Base-by-base conservation (phyloP, 2,797 vertebrate genomes). In the Odontamblyopus rebecca region DNA sequence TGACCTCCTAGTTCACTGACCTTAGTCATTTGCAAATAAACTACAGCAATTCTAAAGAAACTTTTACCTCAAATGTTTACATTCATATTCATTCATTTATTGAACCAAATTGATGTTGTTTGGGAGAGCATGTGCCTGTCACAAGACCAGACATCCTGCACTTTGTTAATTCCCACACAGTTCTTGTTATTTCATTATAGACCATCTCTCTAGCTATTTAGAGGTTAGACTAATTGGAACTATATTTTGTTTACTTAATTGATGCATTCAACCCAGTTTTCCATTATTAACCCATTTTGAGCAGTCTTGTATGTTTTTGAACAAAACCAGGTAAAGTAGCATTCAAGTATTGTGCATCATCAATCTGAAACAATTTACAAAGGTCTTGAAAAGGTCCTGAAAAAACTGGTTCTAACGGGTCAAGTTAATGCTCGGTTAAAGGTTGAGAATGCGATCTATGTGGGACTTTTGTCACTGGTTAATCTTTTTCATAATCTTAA, bases 121-220 rank as follows among this genome's bases (percentile, higher is more conserved):
- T 27, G 11, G 29, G 50, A 32, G 27, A 73, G 73, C 86, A 86
- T 79, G 85, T 90, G 87, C 76, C 13, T 71, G 86, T 93, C 93
- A 93, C 86, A 87, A 88, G 91, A 89, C 89, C 18, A 60, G 70
- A 61, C 81, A 71, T 69, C 56, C 68, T 74, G 80, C 65, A 38
- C 3, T 71, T 54, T 85, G 74, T 84, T 93, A 86, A 75, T 76
- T 6, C 29, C 84, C 77, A 85, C 75, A 75, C 72, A 30, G 62
- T n/a, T 51, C 78, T 81, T 68, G 87, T 90, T 90, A 89, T 76
- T 62, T 68, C 12, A 74, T 73, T 67, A 53, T 32, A 18, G 5
- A 11, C n/a, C 63, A 2, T 48, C 57, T 18, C 27, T 60, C 6
- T 5, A 12, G 54, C 53, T 54, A 48, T 15, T 48, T 48, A 48